These are phyloP conservation scores for Microcebus lehilahytsara DNA, from an alignment of 2,113 vertebrate species.

Conservation along the genomic window DNA sequence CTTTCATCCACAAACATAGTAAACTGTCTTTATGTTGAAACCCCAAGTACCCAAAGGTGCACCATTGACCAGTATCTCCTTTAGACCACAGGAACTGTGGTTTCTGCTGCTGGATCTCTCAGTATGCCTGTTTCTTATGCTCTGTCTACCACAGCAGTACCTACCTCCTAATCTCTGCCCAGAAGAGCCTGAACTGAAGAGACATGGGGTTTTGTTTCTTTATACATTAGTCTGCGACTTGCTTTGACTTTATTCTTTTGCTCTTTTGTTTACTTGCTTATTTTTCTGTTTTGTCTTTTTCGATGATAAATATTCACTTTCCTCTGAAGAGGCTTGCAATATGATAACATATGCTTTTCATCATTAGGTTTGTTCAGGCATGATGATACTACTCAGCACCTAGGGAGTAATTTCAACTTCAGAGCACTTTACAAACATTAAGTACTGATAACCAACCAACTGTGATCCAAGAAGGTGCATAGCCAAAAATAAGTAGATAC, in stretches of 20 bases:
- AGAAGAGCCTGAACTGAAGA: not conserved
- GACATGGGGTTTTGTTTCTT: not conserved
- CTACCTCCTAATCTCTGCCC: rapidly evolving
- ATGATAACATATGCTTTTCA: not conserved
- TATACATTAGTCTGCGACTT: not conserved
- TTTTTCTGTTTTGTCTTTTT: not conserved
- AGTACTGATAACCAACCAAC: not conserved
- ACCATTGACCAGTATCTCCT: not conserved
- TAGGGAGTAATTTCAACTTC: conserved; percentile 22
- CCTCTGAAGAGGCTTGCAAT: not conserved
- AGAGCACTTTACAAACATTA: conserved; percentile 43
- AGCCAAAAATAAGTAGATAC: not conserved
- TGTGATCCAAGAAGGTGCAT: not conserved
- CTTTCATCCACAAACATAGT: not conserved
- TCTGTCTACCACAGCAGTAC: not conserved
- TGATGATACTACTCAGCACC: not conserved
- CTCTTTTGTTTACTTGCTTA: not conserved
- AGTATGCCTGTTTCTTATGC: not conserved
- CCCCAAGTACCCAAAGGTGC: rapidly evolving
- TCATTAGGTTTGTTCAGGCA: not conserved
- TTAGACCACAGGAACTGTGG: not conserved
- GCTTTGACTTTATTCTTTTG: not conserved
- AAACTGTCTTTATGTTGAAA: not conserved
- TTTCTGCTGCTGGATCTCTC: rapidly evolving
- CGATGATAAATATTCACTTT: not conserved